Evolutionary conservation across 1,140 invertebrate species (phyloP).

Genomic region (Atta texana): DNA sequence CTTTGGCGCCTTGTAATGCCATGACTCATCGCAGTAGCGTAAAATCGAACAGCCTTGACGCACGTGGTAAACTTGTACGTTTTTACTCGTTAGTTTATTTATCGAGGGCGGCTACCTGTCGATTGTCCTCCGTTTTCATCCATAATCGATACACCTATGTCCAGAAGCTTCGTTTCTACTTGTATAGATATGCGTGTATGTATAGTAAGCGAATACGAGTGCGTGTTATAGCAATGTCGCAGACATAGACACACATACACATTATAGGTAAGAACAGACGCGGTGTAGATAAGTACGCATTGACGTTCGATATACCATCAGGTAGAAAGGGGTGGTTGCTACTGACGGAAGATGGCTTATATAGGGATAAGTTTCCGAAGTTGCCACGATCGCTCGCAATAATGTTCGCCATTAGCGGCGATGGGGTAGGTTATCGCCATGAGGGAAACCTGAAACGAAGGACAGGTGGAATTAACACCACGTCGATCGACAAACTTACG

Average conservation of each 20-base stretch:
- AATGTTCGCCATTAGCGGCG: slow-evolving; percentile 79
- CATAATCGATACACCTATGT: slow-evolving; percentile 75
- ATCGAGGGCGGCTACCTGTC: slow-evolving; percentile 74
- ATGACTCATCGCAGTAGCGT: slow-evolving; percentile 44
- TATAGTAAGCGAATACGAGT: slow-evolving; percentile 21
- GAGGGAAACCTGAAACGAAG: slow-evolving; percentile 74
- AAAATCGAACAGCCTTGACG: slow-evolving; percentile 76
- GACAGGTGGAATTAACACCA: slow-evolving; percentile 81
- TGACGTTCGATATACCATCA: slow-evolving; percentile 71
- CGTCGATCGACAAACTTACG: slow-evolving; percentile 72
- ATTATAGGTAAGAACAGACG: slow-evolving; percentile 25
- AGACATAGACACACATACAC: neutral
- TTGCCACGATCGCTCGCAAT: slow-evolving; percentile 78
- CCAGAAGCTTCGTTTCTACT: slow-evolving; percentile 56
- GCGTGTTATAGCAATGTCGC: slow-evolving; percentile 6
- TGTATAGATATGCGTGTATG: slow-evolving; percentile 11
- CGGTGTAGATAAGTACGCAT: slow-evolving; percentile 72
- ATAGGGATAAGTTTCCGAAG: slow-evolving; percentile 77
- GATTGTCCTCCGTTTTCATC: slow-evolving; percentile 75
- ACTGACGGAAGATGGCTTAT: slow-evolving; percentile 41
- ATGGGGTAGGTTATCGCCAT: slow-evolving; percentile 75
- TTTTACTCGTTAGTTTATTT: slow-evolving; percentile 77
- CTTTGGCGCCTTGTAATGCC: slow-evolving; percentile 48
- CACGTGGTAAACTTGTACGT: slow-evolving; percentile 66
- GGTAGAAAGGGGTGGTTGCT: slow-evolving; percentile 33